Evolutionary conservation across 2,888 invertebrate genomes (phyloP), one percentile per base, ranked within the genome.

Genomic region (Panorpa germanica): DNA sequence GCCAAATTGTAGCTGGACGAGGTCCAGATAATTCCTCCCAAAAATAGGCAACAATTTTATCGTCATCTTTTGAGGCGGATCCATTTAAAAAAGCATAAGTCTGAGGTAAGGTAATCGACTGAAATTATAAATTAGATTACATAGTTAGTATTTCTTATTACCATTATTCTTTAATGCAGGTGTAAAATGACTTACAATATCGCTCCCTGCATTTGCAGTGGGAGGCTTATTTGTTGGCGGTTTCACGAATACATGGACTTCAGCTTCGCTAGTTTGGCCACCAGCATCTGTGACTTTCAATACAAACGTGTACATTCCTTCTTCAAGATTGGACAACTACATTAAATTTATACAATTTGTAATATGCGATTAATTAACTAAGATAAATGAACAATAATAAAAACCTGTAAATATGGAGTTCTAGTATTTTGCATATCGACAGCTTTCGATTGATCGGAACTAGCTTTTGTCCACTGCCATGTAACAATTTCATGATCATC

Each of bases 351-450:
- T 9, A 32, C 3, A 25, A 29, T 18, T 13, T 28, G 14, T 9
- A 28, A 9, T 28, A 17, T 23, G 5, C 5, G 19, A 20, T 15
- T 25, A 15, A 22, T 20, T 25, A 16, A n/a, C 17, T 20, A 21
- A 23, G n/a, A 11, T 10, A n/a, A 31, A 28, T 32, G n/a, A 11
- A 9, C 15, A 13, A 13, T 16, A 11, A 12, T 10, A 4, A 19
- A 20, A 5, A 58, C 58, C 51, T 78, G 74, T 22, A 91, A 63
- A 46, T 78, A 83, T 0, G 90, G 85, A 0, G 86, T 88, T 43
- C 85, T 68, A 0, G 90, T 90, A 41, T 90, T 83, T 62, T 91
- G 86, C 86, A 91, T 91, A 47, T 91, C 91, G 7, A 86, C 90
- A 2, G 88, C 86, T 47, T 86, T 82, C 39, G 81, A 76, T 38